Percentiles rank a stretch among this genome's conserved stretches.
Conservation (phyloP, 2,113 vertebrate species). For the Phaethornis superciliosus region DNA sequence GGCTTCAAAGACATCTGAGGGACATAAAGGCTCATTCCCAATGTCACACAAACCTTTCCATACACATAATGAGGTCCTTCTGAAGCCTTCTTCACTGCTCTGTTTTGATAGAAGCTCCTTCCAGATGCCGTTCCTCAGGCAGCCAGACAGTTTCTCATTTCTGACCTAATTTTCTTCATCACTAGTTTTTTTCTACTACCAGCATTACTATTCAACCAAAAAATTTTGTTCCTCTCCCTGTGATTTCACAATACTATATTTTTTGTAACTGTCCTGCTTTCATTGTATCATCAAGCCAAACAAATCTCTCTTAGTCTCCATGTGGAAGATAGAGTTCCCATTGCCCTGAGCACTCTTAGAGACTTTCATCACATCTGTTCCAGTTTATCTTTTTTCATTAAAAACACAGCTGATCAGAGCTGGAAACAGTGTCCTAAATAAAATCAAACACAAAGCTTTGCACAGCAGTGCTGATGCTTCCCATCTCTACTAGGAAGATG, state of each 20-base stretch:
- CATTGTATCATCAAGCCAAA: background rate
- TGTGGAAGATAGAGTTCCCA: background rate
- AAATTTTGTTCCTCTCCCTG: background rate
- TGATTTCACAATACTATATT: background rate
- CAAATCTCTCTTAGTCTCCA: background rate
- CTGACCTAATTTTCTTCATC: background rate
- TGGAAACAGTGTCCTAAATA: slow-evolving; percentile 34
- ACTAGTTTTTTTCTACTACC: background rate
- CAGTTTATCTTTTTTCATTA: background rate
- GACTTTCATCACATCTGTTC: slow-evolving; percentile 31
- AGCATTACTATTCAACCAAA: background rate
- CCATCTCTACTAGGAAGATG: background rate
- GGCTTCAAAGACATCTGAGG: background rate
- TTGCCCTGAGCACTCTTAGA: background rate
- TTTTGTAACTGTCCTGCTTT: background rate
- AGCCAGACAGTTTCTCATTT: background rate
- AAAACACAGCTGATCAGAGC: slow-evolving; percentile 18
- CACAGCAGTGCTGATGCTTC: background rate
- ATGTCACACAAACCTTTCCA: background rate
- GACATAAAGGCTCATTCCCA: background rate
- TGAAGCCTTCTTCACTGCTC: background rate
- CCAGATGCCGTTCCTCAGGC: background rate
- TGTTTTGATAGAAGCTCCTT: background rate
- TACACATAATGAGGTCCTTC: background rate
- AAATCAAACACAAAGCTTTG: background rate